A percentile compares a stretch with the other conserved stretches of the same genome.
Evolutionary conservation across 2,797 vertebrate genomes (phyloP).

Genomic region (Liparis tanakae): DNA sequence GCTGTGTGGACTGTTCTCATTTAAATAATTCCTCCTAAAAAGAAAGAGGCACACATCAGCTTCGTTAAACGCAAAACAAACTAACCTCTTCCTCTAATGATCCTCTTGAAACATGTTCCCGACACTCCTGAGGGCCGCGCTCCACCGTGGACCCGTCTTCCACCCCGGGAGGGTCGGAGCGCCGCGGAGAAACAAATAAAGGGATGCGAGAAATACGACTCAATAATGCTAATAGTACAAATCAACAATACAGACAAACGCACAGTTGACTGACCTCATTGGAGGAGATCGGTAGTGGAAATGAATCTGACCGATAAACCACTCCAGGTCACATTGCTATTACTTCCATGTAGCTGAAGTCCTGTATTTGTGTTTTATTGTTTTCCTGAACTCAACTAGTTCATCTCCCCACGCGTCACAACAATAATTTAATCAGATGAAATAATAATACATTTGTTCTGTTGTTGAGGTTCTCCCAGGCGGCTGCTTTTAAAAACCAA

Average conservation of each 20-base stretch:
- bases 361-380: neutral
- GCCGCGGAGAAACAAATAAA: neutral
- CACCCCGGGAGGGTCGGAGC: conserved; percentile 42
- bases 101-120: conserved; percentile 27
- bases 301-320: neutral
- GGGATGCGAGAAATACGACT: neutral
- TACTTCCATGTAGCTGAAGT: neutral
- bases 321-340: neutral
- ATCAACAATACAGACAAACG: neutral
- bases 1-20: neutral
- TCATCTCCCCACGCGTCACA: neutral
- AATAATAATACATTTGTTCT: neutral
- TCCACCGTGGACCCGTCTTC: conserved; percentile 58
- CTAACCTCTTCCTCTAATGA: conserved; percentile 20
- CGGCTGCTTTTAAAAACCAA: neutral
- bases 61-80: conserved; percentile 20
- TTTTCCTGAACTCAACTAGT: neutral
- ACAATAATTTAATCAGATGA: neutral
- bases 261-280: neutral
- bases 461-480: neutral
- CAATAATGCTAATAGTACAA: neutral
- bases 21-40: conserved; percentile 14
- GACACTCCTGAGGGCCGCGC: conserved; percentile 37
- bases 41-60: conserved; percentile 31
- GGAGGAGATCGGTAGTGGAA: neutral